Evolutionary conservation across 2,797 vertebrate species (phyloP).

Genomic region (Chelidonichthys spinosus): DNA sequence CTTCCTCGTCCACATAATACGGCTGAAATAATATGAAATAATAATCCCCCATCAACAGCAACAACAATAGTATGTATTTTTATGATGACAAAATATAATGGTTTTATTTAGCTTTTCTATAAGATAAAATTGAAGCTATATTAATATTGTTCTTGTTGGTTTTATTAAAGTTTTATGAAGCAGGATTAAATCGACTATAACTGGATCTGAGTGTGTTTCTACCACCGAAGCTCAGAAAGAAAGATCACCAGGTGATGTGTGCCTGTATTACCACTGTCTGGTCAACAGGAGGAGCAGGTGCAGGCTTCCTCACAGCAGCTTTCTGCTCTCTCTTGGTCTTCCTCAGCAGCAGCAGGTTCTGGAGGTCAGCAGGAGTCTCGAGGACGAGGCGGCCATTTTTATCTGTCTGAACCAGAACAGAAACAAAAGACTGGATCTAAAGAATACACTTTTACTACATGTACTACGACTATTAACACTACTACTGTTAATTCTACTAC

Average conservation of each 20-base stretch:
- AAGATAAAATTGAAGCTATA: too few relatives aligned
- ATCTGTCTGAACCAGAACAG: slow-evolving; percentile 74
- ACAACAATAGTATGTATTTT: too few relatives aligned
- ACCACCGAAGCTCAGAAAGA: too few relatives aligned
- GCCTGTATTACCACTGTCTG: slow-evolving; percentile 70
- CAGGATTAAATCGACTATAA: too few relatives aligned
- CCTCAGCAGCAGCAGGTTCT: slow-evolving; percentile 87
- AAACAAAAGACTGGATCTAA: neutral
- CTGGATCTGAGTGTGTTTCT: too few relatives aligned
- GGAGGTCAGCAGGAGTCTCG: slow-evolving; percentile 87
- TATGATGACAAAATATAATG: too few relatives aligned
- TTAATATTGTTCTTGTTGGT: too few relatives aligned
- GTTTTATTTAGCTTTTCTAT: too few relatives aligned
- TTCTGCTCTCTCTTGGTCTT: slow-evolving; percentile 86
- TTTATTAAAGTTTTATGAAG: too few relatives aligned
- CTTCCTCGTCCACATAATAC: slow-evolving; percentile 86
- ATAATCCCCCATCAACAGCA: too few relatives aligned
- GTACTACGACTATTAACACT: too few relatives aligned
- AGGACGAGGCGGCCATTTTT: slow-evolving; percentile 84
- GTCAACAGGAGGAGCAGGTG: slow-evolving; percentile 56
- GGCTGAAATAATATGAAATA: slow-evolving; percentile 68
- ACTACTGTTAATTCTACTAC: neutral
- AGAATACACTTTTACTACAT: neutral
- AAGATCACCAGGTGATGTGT: too few relatives aligned
- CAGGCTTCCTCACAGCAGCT: slow-evolving; percentile 47